Percentiles rank a stretch among this genome's conserved stretches.
phyloP scores from a whole-genome alignment of 2,113 vertebrate genomes.

The Seriola quinqueradiata region DNA sequence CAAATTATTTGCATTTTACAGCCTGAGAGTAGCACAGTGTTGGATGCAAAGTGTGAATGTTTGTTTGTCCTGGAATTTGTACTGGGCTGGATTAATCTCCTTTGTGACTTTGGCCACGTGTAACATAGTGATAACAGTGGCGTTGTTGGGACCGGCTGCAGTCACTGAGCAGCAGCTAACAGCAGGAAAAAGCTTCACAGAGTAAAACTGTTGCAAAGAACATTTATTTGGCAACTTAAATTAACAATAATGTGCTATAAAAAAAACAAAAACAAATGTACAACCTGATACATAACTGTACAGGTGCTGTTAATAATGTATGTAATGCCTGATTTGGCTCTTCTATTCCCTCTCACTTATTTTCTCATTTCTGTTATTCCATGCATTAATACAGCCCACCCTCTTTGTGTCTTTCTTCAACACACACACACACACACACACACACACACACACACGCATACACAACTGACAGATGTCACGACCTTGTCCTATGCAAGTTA shows the following conservation, averaged over 20 bases:
- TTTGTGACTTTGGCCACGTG: slow-evolving; percentile 59
- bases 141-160: slow-evolving; percentile 33
- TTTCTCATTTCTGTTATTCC: slow-evolving; percentile 31
- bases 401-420: slow-evolving; percentile 31
- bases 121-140: slow-evolving; percentile 55
- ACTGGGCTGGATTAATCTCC: slow-evolving; percentile 36
- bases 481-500: slow-evolving; percentile 58
- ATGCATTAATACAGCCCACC: slow-evolving; percentile 11
- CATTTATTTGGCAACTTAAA: slow-evolving; percentile 35
- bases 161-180: slow-evolving; percentile 27
- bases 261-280: slow-evolving; percentile 12
- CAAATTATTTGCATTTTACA: slow-evolving; percentile 55
- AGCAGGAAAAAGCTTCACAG: slow-evolving; percentile 6
- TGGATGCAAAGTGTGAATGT: slow-evolving; percentile 54
- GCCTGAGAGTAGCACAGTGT: slow-evolving; percentile 34
- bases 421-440: slow-evolving; percentile 12
- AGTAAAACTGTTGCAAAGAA: background rate
- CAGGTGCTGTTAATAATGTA: slow-evolving; percentile 4
- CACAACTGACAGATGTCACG: slow-evolving; percentile 55
- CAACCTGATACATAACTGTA: background rate
- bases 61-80: slow-evolving; percentile 69
- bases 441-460: slow-evolving; percentile 31
- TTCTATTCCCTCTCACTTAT: background rate
- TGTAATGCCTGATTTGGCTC: background rate
- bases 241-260: slow-evolving; percentile 4